Percentiles rank a stretch among this genome's conserved stretches.
Evolutionary conservation across 2,888 invertebrate species (phyloP).

Genomic region (Hypomecis atomaria): DNA sequence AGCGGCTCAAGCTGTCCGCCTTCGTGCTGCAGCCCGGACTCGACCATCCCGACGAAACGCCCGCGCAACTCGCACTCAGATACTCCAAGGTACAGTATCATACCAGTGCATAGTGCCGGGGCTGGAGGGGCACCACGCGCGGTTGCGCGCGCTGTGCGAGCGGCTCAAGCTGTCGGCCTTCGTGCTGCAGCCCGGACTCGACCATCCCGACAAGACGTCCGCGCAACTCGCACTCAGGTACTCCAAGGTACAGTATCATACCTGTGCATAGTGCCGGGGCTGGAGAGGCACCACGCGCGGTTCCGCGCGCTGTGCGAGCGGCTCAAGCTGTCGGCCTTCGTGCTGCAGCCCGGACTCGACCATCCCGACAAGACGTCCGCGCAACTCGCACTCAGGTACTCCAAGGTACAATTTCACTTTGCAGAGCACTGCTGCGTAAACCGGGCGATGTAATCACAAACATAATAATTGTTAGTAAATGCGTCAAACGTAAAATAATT

Average conservation of each 20-base stretch:
- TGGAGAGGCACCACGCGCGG: constrained; percentile 56
- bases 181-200: constrained; percentile 58
- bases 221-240: constrained; percentile 51
- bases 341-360: constrained; percentile 58
- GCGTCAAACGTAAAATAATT: too few relatives aligned
- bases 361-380: constrained; percentile 46
- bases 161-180: constrained; percentile 58
- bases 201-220: constrained; percentile 48
- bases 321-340: constrained; percentile 57
- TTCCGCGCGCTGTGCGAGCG: constrained; percentile 56
- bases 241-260: constrained; percentile 46
- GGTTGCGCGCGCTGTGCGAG: constrained; percentile 55
- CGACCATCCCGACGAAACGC: constrained; percentile 48
- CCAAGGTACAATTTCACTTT: constrained; percentile 36
- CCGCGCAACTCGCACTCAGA: constrained; percentile 51
- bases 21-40: constrained; percentile 58
- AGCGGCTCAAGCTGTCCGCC: constrained; percentile 58
- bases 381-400: constrained; percentile 51
- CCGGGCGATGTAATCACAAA: too few relatives aligned
- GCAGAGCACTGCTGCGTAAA: too few relatives aligned
- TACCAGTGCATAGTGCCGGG: constrained; percentile 62
- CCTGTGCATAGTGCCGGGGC: constrained; percentile 60
- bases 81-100: constrained; percentile 45
- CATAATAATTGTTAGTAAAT: too few relatives aligned
- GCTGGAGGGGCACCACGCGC: constrained; percentile 55